Evolutionary conservation across 2,888 invertebrate genomes (phyloP), one percentile per base, ranked within the genome.

Genomic region (Diarsia brunnea): DNA sequence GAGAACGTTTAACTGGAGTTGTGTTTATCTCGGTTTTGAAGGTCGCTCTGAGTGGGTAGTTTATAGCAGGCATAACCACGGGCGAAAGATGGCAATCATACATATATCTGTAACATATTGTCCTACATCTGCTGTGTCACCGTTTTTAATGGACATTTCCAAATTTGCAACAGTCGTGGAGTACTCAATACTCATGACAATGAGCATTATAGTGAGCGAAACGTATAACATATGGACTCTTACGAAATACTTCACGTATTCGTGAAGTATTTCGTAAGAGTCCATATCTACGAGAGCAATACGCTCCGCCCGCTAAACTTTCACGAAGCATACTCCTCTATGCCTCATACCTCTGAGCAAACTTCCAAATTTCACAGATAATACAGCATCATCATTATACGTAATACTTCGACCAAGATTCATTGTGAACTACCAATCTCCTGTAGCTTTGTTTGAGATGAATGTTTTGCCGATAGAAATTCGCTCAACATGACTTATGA

Each of bases 251-350:
- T n/a, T n/a, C n/a, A n/a, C n/a, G n/a, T n/a, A 91, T 89, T 79
- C 67, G 81, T 66, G 75, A 83, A 79, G 70, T 84, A 89, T 90
- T 90, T 90, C 90, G 89, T 89, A 89, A 91, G 86, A 88, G 84
- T 69, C 75, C 86, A 82, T 86, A 88, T 88, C 87, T 85, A 87
- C 78, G 84, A 84, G 81, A 82, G 77, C 78, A 85, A 84, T 61
- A 76, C 81, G 82, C 85, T 84, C 84, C 82, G 80, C 85, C 74
- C 75, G 84, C 80, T 79, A 81, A 67, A 85, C 91, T 92, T 92
- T 92, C 92, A 89, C 87, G 71, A 60, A 69, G 83, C 84, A 87
- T 87, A 89, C 85, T 87, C 85, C 65, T 74, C 69, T 74, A 85
- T 72, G 72, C 77, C 82, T 84, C 64, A 81, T 65, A 81, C 63